Evolutionary conservation across 1,140 invertebrate species (phyloP).

Genomic region (Drosophila leontia): DNA sequence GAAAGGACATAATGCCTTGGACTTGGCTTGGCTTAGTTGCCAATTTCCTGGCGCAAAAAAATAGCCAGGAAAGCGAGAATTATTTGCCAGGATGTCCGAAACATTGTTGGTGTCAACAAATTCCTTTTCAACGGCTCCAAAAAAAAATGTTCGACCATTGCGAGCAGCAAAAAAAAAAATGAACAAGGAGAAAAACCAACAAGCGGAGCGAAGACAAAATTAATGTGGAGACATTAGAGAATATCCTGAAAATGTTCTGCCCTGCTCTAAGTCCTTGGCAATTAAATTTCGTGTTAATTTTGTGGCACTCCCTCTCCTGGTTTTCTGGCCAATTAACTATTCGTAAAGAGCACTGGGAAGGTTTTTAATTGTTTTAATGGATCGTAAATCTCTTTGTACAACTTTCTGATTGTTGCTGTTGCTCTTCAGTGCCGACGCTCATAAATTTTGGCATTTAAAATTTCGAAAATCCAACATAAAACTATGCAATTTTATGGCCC

Average conservation of each 20-base stretch:
- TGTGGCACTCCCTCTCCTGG: slow-evolving; percentile 13
- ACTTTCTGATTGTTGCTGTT: slow-evolving; percentile 45
- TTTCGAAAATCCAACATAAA: slow-evolving; percentile 45
- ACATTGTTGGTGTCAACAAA: slow-evolving; percentile 84
- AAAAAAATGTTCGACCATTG: slow-evolving; percentile 56
- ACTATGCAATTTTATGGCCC: slow-evolving; percentile 38
- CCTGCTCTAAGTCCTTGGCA: slow-evolving; percentile 44
- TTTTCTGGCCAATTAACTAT: slow-evolving; percentile 71
- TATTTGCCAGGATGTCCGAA: slow-evolving; percentile 84
- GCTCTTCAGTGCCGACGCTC: slow-evolving; percentile 25
- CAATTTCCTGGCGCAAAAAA: slow-evolving; percentile 63
- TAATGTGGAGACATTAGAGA: slow-evolving; percentile 63
- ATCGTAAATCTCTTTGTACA: slow-evolving; percentile 66
- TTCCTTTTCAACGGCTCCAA: slow-evolving; percentile 62
- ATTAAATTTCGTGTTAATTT: slow-evolving; percentile 78
- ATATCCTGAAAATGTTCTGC: slow-evolving; percentile 7
- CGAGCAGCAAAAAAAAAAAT: slow-evolving; percentile 52
- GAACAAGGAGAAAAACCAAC: slow-evolving; percentile 17
- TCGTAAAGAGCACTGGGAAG: slow-evolving; percentile 34
- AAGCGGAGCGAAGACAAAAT: slow-evolving; percentile 53
- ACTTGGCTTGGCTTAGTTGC: slow-evolving; percentile 69
- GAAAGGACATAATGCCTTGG: slow-evolving; percentile 73
- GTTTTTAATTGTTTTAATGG: slow-evolving; percentile 83
- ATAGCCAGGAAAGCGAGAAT: slow-evolving; percentile 55
- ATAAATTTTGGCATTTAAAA: slow-evolving; percentile 47